These are phyloP conservation scores for Mormyrops attenuatus DNA, from an alignment of 2,797 vertebrate species.

Conservation along the genomic window DNA sequence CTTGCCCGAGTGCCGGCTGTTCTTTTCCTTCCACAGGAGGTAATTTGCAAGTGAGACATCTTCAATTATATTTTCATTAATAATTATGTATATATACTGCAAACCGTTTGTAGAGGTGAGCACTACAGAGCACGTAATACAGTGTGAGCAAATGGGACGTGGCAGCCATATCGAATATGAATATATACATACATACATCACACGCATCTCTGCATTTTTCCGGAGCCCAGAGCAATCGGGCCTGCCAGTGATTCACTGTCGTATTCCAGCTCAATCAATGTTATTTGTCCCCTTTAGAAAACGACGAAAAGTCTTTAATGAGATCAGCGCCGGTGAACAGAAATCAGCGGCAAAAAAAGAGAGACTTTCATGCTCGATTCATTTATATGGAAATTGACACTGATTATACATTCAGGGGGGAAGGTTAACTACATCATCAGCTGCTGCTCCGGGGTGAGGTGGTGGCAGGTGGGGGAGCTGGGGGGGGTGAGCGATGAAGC, in stretches of 20 bases:
- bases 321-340: constrained; percentile 9
- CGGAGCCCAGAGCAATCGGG: background rate
- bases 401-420: constrained; percentile 22
- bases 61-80: constrained; percentile 14
- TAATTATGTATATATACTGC: constrained; percentile 7
- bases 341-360: constrained; percentile 13
- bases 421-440: constrained; percentile 21
- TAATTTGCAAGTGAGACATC: constrained; percentile 7
- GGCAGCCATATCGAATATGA: background rate
- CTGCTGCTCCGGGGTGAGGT: constrained; percentile 2
- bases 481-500: background rate
- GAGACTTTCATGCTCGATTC: constrained; percentile 16
- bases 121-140: background rate
- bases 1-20: background rate
- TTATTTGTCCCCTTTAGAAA: constrained; percentile 29
- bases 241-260: constrained; percentile 4
- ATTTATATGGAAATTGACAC: constrained; percentile 29
- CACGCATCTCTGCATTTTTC: background rate
- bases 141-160: constrained; percentile 5
- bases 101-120: constrained; percentile 14
- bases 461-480: background rate
- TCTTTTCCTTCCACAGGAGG: background rate
- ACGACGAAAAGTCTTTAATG: constrained; percentile 22
- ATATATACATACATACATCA: background rate
- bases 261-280: constrained; percentile 27